Base-by-base conservation (phyloP, 2,797 vertebrate genomes). In the Thaleichthys pacificus region DNA sequence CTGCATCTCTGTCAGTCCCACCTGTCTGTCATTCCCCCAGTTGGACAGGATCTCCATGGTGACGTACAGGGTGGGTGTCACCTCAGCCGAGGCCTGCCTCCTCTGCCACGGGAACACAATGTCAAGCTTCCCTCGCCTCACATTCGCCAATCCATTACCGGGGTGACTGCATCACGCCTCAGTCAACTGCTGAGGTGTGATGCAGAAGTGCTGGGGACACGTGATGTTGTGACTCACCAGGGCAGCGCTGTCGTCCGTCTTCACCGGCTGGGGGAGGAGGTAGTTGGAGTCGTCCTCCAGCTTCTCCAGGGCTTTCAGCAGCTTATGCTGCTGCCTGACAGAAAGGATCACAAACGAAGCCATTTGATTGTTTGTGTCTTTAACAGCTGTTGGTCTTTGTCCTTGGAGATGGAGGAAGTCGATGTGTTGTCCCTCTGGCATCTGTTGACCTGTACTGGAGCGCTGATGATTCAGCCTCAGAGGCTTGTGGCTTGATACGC, bases 21-120 rank as follows among this genome's bases (percentile, higher is more conserved):
- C 95, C 0, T 90, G 88, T 4, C 80, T 30, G 0, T 76, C 30
- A 61, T 91, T 89, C 56, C 97, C 97, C 97, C 97, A 99, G 91
- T 96, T 99, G 35, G 97, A 98, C 84, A 97, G 87, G 84, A 99
- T 95, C 83, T 99, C 97, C 93, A 99, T 93, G 35, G 96, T 98
- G 71, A 99, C 92, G 3, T 95, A 96, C 72, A 96, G 69, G 1
- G 94, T 90, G n/a, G 96, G 92, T 5, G 76, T 86, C 66, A 93
- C 80, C 54, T 93, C 92, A 1, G 84, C 60, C 5, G 85, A 83
- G 8, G 81, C 69, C 56, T 68, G 84, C 49, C 70, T 77, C 79
- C 67, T 85, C 93, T 92, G 90, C 66, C 69, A 79, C 28, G 62
- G 67, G 60, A 83, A 78, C 68, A 73, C 69, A 61, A 76, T 21